Percentiles rank a stretch among this genome's conserved stretches.
These are phyloP conservation scores for Eulacestoma nigropectus DNA, from an alignment of 2,113 vertebrate species.

Conservation along the genomic window DNA sequence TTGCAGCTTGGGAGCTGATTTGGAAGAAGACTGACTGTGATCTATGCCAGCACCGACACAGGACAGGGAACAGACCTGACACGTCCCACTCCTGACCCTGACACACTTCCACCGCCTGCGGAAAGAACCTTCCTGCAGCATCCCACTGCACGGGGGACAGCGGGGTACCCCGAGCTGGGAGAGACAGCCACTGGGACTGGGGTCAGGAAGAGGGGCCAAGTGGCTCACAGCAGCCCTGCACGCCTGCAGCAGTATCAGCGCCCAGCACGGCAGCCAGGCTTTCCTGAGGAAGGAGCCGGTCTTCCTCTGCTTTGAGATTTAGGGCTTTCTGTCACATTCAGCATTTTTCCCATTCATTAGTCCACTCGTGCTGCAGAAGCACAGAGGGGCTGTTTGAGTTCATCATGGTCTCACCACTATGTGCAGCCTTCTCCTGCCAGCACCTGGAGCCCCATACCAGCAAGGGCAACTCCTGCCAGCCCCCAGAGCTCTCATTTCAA, in stretches of 20 bases:
- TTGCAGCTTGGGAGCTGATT: background rate
- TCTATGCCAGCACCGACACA: rapidly evolving
- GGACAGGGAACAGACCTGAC: background rate
- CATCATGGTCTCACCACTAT: rapidly evolving
- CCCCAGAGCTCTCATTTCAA: background rate
- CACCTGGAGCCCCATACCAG: background rate
- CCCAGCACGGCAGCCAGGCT: background rate
- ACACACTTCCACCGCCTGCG: rapidly evolving
- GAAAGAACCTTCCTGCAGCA: background rate
- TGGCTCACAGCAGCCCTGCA: background rate
- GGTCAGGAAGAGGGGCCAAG: background rate
- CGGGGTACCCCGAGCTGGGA: rapidly evolving
- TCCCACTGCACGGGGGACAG: background rate
- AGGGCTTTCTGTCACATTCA: background rate
- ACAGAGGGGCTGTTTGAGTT: background rate
- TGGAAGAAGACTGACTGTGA: background rate
- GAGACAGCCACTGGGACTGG: rapidly evolving
- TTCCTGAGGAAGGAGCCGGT: conserved; percentile 26
- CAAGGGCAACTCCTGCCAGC: background rate
- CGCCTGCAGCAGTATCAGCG: background rate
- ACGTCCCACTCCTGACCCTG: background rate
- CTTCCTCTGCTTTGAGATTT: conserved; percentile 12
- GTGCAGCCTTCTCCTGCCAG: background rate
- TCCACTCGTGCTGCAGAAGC: background rate
- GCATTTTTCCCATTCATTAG: background rate